These are phyloP conservation scores for Delia radicum DNA, from an alignment of 1,140 invertebrate species.

Conservation along the genomic window DNA sequence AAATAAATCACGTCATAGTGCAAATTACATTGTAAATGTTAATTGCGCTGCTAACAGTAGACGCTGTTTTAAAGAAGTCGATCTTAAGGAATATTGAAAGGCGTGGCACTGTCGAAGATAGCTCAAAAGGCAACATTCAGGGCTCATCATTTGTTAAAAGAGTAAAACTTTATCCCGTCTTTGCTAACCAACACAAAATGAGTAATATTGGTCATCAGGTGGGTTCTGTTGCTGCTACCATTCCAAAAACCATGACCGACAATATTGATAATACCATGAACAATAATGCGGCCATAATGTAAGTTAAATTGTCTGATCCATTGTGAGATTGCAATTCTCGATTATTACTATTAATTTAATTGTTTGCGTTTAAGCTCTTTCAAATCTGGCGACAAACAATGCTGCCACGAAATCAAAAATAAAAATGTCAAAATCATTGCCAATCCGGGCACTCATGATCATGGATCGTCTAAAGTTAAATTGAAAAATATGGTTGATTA, in stretches of 20 bases:
- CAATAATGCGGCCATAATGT: conserved; percentile 10
- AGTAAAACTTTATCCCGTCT: not conserved
- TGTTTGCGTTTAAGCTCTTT: conserved; percentile 63
- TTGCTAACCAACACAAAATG: not conserved
- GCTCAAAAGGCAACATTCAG: not conserved
- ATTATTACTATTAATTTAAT: not conserved
- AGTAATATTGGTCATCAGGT: not conserved
- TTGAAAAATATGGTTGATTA: conserved; percentile 89
- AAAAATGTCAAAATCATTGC: conserved; percentile 71
- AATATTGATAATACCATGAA: not conserved
- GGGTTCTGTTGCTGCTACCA: not conserved
- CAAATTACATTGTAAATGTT: conserved; percentile 26
- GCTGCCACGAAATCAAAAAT: conserved; percentile 67
- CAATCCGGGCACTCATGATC: conserved; percentile 67
- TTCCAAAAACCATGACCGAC: not conserved
- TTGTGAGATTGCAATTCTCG: too few species aligned
- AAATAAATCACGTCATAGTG: not conserved
- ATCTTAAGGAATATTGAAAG: conserved; percentile 11
- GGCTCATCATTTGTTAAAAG: not conserved
- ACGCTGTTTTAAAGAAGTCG: conserved; percentile 19
- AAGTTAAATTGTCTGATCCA: conserved; percentile 2
- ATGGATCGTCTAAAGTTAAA: conserved; percentile 85
- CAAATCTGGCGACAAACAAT: conserved; percentile 68
- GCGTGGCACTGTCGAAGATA: conserved; percentile 23
- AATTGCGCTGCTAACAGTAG: conserved; percentile 22